These are phyloP conservation scores for Nibea coibor DNA, from an alignment of 2,113 vertebrate species.

Conservation along the genomic window DNA sequence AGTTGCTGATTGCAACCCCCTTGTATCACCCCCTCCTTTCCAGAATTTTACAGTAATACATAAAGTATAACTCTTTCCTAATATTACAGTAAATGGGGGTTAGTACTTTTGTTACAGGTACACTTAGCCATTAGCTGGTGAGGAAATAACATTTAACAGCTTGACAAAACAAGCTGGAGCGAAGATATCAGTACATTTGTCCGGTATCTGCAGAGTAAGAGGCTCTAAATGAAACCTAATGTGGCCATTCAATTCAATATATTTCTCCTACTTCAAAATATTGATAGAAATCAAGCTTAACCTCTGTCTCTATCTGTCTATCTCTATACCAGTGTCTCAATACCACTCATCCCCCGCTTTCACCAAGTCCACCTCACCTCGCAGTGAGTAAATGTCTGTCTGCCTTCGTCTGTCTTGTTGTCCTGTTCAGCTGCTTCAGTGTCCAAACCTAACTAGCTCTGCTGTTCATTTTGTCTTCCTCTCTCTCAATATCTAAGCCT, in stretches of 20 bases:
- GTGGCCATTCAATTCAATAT: too few relatives aligned
- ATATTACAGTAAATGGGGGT: too few relatives aligned
- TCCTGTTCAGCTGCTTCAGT: background rate
- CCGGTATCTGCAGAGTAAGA: too few relatives aligned
- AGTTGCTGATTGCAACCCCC: too few relatives aligned
- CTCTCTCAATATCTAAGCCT: background rate
- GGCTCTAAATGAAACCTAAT: too few relatives aligned
- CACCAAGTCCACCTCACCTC: background rate
- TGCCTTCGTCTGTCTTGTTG: slow-evolving; percentile 7
- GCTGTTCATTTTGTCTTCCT: background rate
- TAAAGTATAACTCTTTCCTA: too few relatives aligned
- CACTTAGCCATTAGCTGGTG: background rate
- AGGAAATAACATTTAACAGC: background rate
- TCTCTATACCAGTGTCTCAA: background rate
- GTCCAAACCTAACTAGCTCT: background rate
- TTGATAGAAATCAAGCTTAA: background rate
- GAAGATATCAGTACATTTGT: background rate
- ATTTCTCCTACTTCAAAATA: too few relatives aligned
- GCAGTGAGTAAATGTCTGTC: slow-evolving; percentile 1
- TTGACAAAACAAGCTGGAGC: background rate
- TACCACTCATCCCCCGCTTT: background rate
- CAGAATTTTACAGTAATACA: too few relatives aligned
- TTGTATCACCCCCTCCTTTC: too few relatives aligned
- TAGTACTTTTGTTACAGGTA: too few relatives aligned
- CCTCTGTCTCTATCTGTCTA: background rate